Conservation (phyloP, 2,888 invertebrate species). For the Hermodice carunculata region DNA sequence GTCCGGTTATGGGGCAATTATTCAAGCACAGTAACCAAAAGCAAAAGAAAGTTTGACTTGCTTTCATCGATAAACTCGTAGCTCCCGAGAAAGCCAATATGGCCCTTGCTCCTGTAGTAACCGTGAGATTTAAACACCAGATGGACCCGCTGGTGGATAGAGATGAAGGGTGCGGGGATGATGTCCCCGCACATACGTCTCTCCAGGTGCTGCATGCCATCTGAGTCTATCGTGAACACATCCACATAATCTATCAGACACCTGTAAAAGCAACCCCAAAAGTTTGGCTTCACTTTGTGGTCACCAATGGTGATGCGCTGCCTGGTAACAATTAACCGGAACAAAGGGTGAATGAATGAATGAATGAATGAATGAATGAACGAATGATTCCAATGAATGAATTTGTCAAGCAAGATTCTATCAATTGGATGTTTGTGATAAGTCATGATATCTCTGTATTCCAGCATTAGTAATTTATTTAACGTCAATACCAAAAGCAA, state of each 20-base stretch:
- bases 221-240: constrained; percentile 54
- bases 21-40: too few relatives aligned
- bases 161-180: constrained; percentile 56
- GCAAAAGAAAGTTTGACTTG: constrained; percentile 8
- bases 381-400: too few relatives aligned
- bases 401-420: too few relatives aligned
- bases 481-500: too few relatives aligned
- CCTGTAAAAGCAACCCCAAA: constrained; percentile 42
- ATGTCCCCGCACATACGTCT: constrained; percentile 56
- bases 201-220: constrained; percentile 48
- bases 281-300: background rate
- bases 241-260: constrained; percentile 64
- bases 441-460: too few relatives aligned
- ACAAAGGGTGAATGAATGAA: too few relatives aligned
- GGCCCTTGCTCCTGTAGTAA: constrained; percentile 37
- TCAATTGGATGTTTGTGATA: too few relatives aligned
- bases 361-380: too few relatives aligned
- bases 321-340: too few relatives aligned
- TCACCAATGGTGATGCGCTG: too few relatives aligned
- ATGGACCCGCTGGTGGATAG: constrained; percentile 57
- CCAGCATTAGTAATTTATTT: too few relatives aligned
- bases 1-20: too few relatives aligned
- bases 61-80: constrained; percentile 37
- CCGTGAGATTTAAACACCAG: constrained; percentile 61
- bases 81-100: constrained; percentile 28